Percentiles rank a stretch among this genome's conserved stretches.
phyloP scores from a whole-genome alignment of 2,797 vertebrate genomes.

The Poeciliopsis paucimaculata region DNA sequence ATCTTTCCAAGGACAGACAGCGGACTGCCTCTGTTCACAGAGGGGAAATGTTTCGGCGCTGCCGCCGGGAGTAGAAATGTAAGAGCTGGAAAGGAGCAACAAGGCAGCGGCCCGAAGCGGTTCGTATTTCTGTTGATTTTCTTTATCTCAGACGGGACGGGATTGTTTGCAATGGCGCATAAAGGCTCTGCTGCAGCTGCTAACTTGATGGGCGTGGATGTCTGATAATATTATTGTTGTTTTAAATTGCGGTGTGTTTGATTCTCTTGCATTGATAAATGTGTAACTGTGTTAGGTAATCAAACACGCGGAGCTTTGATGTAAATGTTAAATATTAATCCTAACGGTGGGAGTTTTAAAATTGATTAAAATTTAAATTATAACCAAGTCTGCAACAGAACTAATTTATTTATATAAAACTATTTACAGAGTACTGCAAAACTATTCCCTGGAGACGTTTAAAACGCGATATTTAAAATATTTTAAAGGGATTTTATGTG shows the following conservation, averaged over 20 bases:
- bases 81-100: neutral
- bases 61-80: neutral
- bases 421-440: neutral
- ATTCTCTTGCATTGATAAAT: neutral
- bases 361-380: neutral
- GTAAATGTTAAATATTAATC: neutral
- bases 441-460: neutral
- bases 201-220: slow-evolving; percentile 5
- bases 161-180: neutral
- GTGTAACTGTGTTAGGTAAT: neutral
- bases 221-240: neutral
- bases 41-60: neutral
- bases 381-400: neutral
- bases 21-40: neutral
- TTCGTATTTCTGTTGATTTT: neutral
- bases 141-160: neutral
- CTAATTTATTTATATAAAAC: neutral
- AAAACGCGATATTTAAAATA: neutral
- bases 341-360: neutral
- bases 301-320: neutral
- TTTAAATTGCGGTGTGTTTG: neutral
- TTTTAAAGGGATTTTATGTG: neutral
- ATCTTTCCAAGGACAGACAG: slow-evolving; percentile 3
- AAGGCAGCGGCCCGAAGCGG: neutral
- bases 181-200: neutral